These are phyloP conservation scores for Aspidiotus destructor DNA, from an alignment of 2,888 invertebrate genomes.

Conservation along the genomic window DNA sequence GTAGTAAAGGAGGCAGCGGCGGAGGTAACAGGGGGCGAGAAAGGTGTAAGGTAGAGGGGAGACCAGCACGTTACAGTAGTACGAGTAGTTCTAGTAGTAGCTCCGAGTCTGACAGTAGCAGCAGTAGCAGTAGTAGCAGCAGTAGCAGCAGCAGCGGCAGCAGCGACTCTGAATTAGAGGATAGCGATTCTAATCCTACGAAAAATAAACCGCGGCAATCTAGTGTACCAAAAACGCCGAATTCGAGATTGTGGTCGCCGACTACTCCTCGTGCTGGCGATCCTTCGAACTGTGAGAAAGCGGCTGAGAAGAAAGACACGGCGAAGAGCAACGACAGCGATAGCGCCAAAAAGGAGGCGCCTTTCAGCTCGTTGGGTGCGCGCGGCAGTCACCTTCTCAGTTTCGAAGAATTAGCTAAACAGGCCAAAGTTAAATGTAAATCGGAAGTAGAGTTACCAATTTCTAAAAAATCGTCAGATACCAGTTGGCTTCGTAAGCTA, in stretches of 20 bases:
- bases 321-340: constrained; percentile 13
- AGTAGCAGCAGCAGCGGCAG: constrained; percentile 35
- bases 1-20: constrained; percentile 11
- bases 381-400: constrained; percentile 12
- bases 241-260: not conserved
- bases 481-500: constrained; percentile 19
- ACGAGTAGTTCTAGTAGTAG: constrained; percentile 35
- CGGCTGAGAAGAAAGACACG: not conserved
- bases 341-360: constrained; percentile 15
- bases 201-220: too few species aligned
- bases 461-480: not conserved
- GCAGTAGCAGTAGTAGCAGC: constrained; percentile 35
- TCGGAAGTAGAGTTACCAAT: not conserved
- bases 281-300: not conserved
- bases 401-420: constrained; percentile 26
- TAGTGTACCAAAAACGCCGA: not conserved
- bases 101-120: constrained; percentile 33
- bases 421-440: not conserved
- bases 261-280: too few species aligned
- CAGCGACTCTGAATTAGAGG: constrained; percentile 23
- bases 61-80: constrained; percentile 37
- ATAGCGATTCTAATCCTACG: not conserved
- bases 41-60: constrained; percentile 33
- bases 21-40: constrained; percentile 19
- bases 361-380: constrained; percentile 23